Evolutionary conservation across 2,888 invertebrate genomes (phyloP).

Genomic region (Acanthosepion esculentum): DNA sequence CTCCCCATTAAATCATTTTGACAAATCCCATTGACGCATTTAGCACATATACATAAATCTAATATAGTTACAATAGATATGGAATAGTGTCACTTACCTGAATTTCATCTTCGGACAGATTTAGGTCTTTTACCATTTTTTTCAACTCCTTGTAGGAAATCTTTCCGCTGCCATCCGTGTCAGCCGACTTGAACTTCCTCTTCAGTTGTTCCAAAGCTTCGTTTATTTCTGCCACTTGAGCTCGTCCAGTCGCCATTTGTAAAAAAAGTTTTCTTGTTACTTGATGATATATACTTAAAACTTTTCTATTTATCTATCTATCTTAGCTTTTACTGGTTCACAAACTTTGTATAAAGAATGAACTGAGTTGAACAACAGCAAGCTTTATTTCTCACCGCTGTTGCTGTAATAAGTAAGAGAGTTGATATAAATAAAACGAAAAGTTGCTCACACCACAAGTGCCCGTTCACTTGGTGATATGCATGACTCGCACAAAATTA

Average conservation of each 20-base stretch:
- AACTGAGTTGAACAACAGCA: too few relatives aligned
- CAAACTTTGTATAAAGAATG: too few relatives aligned
- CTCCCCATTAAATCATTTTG: neutral
- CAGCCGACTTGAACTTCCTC: neutral
- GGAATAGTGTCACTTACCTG: neutral
- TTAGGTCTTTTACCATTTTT: neutral
- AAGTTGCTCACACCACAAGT: neutral
- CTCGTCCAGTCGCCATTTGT: conserved; percentile 11
- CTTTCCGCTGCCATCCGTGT: neutral
- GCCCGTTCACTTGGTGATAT: neutral
- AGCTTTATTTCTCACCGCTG: neutral
- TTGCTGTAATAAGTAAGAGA: too few relatives aligned
- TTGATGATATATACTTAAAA: neutral
- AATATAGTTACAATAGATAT: neutral
- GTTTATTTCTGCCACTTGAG: neutral
- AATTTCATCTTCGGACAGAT: neutral
- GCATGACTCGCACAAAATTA: neutral
- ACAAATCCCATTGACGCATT: neutral
- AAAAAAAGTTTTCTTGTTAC: neutral
- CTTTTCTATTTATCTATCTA: too few relatives aligned
- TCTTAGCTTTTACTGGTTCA: too few relatives aligned
- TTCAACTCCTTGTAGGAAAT: neutral
- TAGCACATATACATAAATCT: too few relatives aligned
- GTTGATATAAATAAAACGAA: neutral
- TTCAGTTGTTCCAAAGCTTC: neutral